Evolutionary conservation across 92 coral and sea anemone genomes (phyloP), one percentile per base, ranked within the genome.

Genomic region (Parazoanthus darwini): DNA sequence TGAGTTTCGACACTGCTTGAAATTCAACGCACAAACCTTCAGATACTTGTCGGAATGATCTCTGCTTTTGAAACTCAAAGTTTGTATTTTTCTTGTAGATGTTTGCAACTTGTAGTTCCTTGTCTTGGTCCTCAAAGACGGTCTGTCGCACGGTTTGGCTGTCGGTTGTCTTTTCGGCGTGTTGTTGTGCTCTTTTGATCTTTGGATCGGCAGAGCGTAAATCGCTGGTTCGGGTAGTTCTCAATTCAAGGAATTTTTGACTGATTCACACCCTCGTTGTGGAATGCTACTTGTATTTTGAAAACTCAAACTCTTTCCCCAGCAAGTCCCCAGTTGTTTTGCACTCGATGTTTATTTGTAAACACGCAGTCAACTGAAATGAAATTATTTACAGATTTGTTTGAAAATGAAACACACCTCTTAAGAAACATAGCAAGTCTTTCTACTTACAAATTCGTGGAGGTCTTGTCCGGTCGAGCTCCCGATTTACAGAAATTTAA

Each of bases 121-220:
- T 78, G 76, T 71, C 76, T 78, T 44, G 29, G 82, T 44, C 65
- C 82, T 79, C 82, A 79, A 79, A 50, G 82, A 79, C 67, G 67
- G 82, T 79, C 67, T 25, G 82, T 46, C 43, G 67, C 82, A 46
- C 67, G 82, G 54, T 79, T 35, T 79, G 82, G 82, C 82, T 79
- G 82, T 79, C 82, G 82, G 82, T 79, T 79, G 66, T 79, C 82
- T 79, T 79, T 79, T 33, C 50, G 82, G 82, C 54, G 58, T 79
- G 67, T 79, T 79, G 58, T 48, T 79, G 76, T 79, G 82, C 51
- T 50, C 82, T 48, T 79, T 79, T 79, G 82, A 79, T 54, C 82
- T 79, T 50, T 58, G 54, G 82, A 46, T 78, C 82, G 82, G 66
- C 50, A 33, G 50, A 79, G 54, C 66, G 82, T 48, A 51, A 79